A percentile compares a stretch with the other conserved stretches of the same genome.
phyloP scores from a whole-genome alignment of 1,140 invertebrate genomes.

The Battus philenor region DNA sequence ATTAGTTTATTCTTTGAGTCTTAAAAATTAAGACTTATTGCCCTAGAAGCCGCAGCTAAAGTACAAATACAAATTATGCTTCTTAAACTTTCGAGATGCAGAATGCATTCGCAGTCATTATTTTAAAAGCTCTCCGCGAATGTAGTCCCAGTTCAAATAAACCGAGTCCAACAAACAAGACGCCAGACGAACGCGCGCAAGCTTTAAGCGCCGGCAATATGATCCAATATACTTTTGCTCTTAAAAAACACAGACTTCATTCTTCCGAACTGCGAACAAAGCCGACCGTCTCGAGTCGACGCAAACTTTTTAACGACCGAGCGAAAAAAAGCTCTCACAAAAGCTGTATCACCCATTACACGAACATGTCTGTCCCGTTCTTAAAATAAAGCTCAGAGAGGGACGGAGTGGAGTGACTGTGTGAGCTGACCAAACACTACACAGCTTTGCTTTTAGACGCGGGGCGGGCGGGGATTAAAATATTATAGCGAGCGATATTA shows the following conservation, averaged over 20 bases:
- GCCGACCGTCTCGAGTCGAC: conserved; percentile 24
- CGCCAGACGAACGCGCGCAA: neutral
- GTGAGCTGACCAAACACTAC: conserved; percentile 34
- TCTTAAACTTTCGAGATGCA: neutral
- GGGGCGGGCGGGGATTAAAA: conserved; percentile 20
- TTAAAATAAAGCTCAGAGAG: conserved; percentile 9
- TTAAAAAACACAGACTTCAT: conserved; percentile 11
- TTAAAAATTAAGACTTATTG: no score
- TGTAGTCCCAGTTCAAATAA: conserved; percentile 5
- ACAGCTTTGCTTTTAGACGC: conserved; percentile 40
- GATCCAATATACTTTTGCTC: conserved; percentile 15
- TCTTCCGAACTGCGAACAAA: conserved; percentile 10
- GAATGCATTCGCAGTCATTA: neutral
- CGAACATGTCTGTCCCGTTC: conserved; percentile 20
- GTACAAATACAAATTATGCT: no score
- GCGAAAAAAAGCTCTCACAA: conserved; percentile 25
- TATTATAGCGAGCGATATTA: no score
- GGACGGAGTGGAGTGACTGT: conserved; percentile 16
- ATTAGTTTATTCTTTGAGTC: no score
- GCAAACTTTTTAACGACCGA: conserved; percentile 33
- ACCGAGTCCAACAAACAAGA: neutral
- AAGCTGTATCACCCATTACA: conserved; percentile 20
- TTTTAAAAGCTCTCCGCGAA: conserved; percentile 1
- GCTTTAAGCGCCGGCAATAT: conserved; percentile 5
- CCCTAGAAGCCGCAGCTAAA: no score